Conservation (phyloP, 1,140 invertebrate genomes). For the Metaphire vulgaris region DNA sequence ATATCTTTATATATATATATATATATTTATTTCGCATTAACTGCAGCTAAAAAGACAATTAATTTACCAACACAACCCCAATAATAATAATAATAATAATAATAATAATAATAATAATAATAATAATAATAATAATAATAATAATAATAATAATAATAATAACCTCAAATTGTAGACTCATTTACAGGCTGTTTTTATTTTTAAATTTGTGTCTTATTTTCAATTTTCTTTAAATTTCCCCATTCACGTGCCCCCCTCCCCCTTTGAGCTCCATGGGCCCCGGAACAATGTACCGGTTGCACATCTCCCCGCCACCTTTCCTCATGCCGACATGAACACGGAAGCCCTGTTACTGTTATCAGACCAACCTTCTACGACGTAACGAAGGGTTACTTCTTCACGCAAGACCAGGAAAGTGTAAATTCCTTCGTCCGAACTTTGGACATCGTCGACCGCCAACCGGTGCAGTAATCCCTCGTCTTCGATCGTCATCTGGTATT, state of each 20-base stretch:
- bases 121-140: too few species aligned
- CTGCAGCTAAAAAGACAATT: too few species aligned
- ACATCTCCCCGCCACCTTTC: neutral
- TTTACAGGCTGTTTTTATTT: neutral
- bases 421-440: neutral
- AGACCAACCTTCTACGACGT: neutral
- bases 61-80: too few species aligned
- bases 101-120: too few species aligned
- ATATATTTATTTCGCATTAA: too few species aligned
- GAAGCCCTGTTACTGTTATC: neutral
- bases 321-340: neutral
- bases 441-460: neutral
- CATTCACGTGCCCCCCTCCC: too few species aligned
- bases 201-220: too few species aligned
- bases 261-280: neutral
- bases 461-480: neutral
- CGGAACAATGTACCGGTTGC: neutral
- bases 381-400: neutral
- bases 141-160: too few species aligned
- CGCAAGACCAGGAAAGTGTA: neutral
- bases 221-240: too few species aligned
- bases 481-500: neutral
- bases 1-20: too few species aligned
- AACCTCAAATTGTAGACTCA: neutral
- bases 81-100: too few species aligned